phyloP scores from a whole-genome alignment of 2,888 invertebrate genomes.

The Pherbina coryleti region DNA sequence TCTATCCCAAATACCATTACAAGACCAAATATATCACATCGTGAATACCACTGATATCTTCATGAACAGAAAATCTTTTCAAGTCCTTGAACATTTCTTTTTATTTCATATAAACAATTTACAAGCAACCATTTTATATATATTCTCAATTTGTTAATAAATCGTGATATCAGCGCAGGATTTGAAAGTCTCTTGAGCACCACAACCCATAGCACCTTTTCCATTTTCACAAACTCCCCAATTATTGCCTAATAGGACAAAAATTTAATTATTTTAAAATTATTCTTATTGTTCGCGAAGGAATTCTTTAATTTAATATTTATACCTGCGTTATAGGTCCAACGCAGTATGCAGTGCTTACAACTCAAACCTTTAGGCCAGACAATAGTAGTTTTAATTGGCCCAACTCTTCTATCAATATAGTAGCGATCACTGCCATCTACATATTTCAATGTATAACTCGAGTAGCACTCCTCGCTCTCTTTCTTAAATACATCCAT shows the following conservation, averaged over 20 bases:
- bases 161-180: slow-evolving; percentile 71
- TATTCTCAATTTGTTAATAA: not conserved
- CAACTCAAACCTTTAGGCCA: slow-evolving; percentile 71
- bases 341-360: slow-evolving; percentile 72
- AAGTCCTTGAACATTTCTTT: too few species aligned
- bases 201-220: slow-evolving; percentile 69
- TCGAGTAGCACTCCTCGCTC: slow-evolving; percentile 71
- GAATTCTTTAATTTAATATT: not conserved
- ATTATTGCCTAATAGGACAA: slow-evolving; percentile 65
- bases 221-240: slow-evolving; percentile 71
- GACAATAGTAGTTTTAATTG: slow-evolving; percentile 54
- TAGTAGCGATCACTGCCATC: slow-evolving; percentile 58
- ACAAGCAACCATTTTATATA: too few species aligned
- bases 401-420: slow-evolving; percentile 53
- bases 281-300: not conserved
- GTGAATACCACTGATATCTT: too few species aligned
- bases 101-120: too few species aligned
- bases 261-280: not conserved
- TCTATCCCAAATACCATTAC: too few species aligned
- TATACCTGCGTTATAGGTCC: slow-evolving; percentile 72
- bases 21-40: too few species aligned
- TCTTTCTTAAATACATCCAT: slow-evolving; percentile 68
- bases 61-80: too few species aligned
- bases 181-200: slow-evolving; percentile 71
- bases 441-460: slow-evolving; percentile 62